Evolutionary conservation across 2,888 invertebrate genomes (phyloP).

Genomic region (Pheosia gnoma): DNA sequence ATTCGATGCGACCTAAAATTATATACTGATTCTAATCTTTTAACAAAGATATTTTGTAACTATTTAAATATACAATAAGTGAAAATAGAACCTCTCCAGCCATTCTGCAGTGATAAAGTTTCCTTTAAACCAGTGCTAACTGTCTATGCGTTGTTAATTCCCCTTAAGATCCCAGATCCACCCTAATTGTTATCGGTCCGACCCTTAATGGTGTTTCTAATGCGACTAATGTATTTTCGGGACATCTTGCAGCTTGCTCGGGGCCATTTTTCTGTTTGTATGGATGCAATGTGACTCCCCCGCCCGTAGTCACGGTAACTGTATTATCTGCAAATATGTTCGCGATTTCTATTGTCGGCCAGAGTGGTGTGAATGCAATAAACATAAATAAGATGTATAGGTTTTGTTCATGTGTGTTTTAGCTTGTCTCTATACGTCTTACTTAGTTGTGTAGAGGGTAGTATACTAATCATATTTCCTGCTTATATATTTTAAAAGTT

Average conservation of each 20-base stretch:
- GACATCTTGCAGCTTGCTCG: slow-evolving; percentile 83
- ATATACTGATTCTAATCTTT: no score
- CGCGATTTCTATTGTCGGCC: slow-evolving; percentile 80
- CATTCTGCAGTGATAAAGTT: slow-evolving; percentile 14
- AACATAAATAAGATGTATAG: slow-evolving; percentile 76
- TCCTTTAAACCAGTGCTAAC: slow-evolving; percentile 74
- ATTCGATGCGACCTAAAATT: no score
- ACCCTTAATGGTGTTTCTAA: slow-evolving; percentile 82
- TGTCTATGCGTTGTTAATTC: slow-evolving; percentile 74
- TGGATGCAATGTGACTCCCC: slow-evolving; percentile 67
- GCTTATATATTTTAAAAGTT: not conserved
- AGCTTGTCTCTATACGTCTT: slow-evolving; percentile 52
- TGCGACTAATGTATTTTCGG: slow-evolving; percentile 82
- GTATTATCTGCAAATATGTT: slow-evolving; percentile 83
- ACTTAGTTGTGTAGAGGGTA: slow-evolving; percentile 30
- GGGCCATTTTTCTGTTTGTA: slow-evolving; percentile 81
- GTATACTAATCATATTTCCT: not conserved
- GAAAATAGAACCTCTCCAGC: slow-evolving; percentile 21
- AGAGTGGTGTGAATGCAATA: slow-evolving; percentile 72
- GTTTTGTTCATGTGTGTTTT: slow-evolving; percentile 47
- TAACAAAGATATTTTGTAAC: not conserved
- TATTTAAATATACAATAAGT: no score
- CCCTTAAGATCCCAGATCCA: slow-evolving; percentile 77
- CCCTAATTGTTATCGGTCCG: slow-evolving; percentile 82
- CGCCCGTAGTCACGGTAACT: slow-evolving; percentile 72